Conservation (phyloP, 1,140 invertebrate genomes). For the Lamellibrachia luymesi region DNA sequence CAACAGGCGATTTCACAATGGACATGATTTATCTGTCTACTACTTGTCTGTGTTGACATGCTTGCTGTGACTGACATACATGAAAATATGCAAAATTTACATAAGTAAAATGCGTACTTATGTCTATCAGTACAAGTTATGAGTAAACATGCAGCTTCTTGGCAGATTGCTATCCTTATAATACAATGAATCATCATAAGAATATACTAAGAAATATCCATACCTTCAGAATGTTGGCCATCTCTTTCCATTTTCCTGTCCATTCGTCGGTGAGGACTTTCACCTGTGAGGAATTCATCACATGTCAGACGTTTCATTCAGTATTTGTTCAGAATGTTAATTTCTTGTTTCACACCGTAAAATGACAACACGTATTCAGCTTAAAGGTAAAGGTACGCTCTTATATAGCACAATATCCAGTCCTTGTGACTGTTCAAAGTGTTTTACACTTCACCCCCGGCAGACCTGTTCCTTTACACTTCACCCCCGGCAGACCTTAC, state of each 20-base stretch:
- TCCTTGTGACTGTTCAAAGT: too few species aligned
- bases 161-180: background rate
- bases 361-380: too few species aligned
- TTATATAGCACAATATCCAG: too few species aligned
- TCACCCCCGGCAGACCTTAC: too few species aligned
- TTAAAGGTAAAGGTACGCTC: too few species aligned
- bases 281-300: conserved; percentile 62
- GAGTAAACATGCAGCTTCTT: background rate
- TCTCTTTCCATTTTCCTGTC: conserved; percentile 90
- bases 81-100: background rate
- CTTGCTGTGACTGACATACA: background rate
- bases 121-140: background rate
- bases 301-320: too few species aligned
- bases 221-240: conserved; percentile 73
- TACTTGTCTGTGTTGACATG: background rate
- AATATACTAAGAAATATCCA: background rate
- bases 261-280: conserved; percentile 91
- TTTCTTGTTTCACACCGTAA: too few species aligned
- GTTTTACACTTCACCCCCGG: too few species aligned
- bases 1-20: conserved; percentile 32
- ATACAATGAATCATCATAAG: background rate
- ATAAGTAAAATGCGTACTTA: background rate
- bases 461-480: too few species aligned
- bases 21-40: background rate
- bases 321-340: too few species aligned